Base-by-base conservation (phyloP, 2,888 invertebrate genomes). In the Mythimna albipuncta region DNA sequence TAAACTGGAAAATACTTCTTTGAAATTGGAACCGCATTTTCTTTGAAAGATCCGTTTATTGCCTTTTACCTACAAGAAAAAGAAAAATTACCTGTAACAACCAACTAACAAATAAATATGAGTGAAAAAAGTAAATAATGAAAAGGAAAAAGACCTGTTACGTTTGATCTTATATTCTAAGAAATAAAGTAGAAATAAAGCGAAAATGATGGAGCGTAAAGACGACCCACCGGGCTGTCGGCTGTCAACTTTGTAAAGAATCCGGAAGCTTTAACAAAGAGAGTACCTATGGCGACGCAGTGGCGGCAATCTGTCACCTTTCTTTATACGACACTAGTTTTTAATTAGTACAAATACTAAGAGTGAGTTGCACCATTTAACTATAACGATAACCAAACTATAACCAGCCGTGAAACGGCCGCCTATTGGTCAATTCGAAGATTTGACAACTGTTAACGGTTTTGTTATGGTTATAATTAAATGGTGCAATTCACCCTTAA, bases 201-300 rank as follows among this genome's bases (percentile, higher is more conserved):
- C 32, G 32, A 55, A 79, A 54, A 47, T 61, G n/a, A 76, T 65
- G 52, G 16, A 52, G 19, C 58, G 59, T 79, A 32, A 63, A 57
- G 21, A 54, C 79, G 4, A 32, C 65, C 75, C 52, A 57, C 74
- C 21, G 52, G 4, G 72, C 61, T 62, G 77, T 52, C 77, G 6
- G 72, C 61, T 62, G 77, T 52, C 77, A 79, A 66, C 50, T 69
- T 58, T 71, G 64, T 50, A 32, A 32, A 64, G 59, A 54, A 57
- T 52, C 52, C 71, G 79, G 79, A 79, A 82, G 59, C 64, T 64
- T 19, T 64, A 59, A 71, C 77, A 79, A 67, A 76, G 77, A 67
- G 82, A 79, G 71, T 57, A 26, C 26, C 26, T 26, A 82, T 44
- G 71, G 77, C 82, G 66, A 41, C 79, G 50, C 32, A 59, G 47